phyloP scores from a whole-genome alignment of 2,888 invertebrate species.

The Lochmaea crataegi region DNA sequence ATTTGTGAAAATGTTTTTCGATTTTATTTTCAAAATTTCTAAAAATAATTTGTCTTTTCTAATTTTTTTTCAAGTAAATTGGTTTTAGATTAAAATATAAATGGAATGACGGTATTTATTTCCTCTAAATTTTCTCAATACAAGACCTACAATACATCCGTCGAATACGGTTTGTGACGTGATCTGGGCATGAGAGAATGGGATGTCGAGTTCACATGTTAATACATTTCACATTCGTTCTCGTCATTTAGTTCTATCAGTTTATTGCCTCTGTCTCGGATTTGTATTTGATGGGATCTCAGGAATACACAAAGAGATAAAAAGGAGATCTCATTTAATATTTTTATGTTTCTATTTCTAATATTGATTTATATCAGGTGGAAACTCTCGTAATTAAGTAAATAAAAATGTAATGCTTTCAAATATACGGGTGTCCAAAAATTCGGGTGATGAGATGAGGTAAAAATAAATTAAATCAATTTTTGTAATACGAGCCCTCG shows the following conservation, averaged over 20 bases:
- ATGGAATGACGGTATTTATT: neutral
- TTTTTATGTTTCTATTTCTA: neutral
- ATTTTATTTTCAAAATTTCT: too few relatives aligned
- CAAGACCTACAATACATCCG: neutral
- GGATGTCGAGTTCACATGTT: constrained; percentile 59
- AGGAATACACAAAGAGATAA: neutral
- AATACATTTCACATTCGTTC: constrained; percentile 44
- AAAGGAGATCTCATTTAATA: neutral
- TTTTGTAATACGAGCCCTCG: too few relatives aligned
- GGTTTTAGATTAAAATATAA: neutral
- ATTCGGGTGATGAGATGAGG: too few relatives aligned
- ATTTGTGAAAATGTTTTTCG: too few relatives aligned
- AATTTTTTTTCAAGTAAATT: neutral
- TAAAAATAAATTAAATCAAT: too few relatives aligned
- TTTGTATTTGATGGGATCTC: neutral
- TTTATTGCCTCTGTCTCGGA: constrained; percentile 42
- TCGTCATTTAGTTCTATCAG: constrained; percentile 32
- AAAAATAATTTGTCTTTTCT: neutral
- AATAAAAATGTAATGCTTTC: too few relatives aligned
- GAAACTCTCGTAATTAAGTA: too few relatives aligned
- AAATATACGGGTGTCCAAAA: too few relatives aligned
- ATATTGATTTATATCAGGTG: neutral
- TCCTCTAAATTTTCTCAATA: neutral
- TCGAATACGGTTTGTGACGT: constrained; percentile 10
- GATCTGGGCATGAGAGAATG: constrained; percentile 36